Conservation (phyloP, 2,888 invertebrate species). For the Sphaerophoria taeniata region DNA sequence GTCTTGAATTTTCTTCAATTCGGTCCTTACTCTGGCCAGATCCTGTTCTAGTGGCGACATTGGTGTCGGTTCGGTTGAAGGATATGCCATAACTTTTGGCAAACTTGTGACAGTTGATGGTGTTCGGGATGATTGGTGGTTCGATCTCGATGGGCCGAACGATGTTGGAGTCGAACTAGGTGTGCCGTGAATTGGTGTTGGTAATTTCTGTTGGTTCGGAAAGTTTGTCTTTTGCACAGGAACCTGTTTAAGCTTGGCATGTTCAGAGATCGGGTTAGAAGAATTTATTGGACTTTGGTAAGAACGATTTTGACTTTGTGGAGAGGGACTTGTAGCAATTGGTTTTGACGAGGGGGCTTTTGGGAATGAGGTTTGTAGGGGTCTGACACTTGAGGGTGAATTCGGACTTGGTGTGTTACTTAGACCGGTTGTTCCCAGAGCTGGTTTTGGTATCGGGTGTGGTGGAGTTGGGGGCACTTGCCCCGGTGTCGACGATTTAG, state of each 20-base stretch:
- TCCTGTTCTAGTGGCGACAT: not conserved
- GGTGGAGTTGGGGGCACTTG: not conserved
- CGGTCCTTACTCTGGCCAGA: not conserved
- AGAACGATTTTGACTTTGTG: not conserved
- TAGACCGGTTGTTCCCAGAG: not conserved
- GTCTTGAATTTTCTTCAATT: conserved; percentile 22
- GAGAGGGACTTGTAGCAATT: too few relatives aligned
- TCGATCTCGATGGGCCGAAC: not conserved
- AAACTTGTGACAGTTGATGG: not conserved
- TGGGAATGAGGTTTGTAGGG: not conserved
- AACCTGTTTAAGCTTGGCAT: not conserved
- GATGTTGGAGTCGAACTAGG: not conserved
- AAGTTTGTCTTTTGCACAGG: not conserved
- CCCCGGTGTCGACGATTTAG: too few relatives aligned
- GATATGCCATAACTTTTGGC: not conserved
- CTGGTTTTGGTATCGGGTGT: not conserved
- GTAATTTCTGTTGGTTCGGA: not conserved
- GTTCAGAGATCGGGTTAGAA: not conserved
- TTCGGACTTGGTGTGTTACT: not conserved
- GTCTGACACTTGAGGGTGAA: not conserved
- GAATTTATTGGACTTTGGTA: not conserved
- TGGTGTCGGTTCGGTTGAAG: not conserved
- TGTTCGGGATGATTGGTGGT: not conserved
- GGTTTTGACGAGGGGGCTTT: not conserved
- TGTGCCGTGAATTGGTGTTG: not conserved